phyloP scores from a whole-genome alignment of 2,113 vertebrate genomes.

The Cyprinodon tularosa region DNA sequence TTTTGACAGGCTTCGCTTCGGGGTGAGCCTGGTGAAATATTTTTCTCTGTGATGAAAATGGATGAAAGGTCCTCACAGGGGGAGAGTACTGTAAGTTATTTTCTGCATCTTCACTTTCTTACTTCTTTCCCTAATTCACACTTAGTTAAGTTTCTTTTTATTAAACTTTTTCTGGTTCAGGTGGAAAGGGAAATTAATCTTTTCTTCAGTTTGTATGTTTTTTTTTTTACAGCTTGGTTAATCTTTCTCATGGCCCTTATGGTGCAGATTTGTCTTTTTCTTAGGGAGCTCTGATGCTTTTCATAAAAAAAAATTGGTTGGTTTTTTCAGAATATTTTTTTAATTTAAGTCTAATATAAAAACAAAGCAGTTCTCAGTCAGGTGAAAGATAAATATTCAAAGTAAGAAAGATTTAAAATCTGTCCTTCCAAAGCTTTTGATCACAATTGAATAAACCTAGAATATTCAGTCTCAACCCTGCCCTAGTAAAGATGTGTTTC shows the following conservation, averaged over 20 bases:
- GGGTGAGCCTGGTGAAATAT: constrained; percentile 88
- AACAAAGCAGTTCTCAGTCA: not conserved
- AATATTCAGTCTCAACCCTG: too few species aligned
- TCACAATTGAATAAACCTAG: not conserved
- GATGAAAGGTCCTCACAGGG: constrained; percentile 85
- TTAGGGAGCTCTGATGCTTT: not conserved
- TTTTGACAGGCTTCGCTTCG: constrained; percentile 82
- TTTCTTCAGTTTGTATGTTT: not conserved
- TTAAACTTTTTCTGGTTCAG: not conserved
- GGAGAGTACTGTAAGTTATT: constrained; percentile 87
- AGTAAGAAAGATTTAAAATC: not conserved
- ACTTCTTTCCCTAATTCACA: not conserved
- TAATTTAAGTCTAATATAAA: not conserved
- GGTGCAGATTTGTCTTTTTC: not conserved
- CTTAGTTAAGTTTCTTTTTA: not conserved
- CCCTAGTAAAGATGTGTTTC: too few species aligned
- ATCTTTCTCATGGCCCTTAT: not conserved
- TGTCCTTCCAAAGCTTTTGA: not conserved
- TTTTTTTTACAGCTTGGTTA: not conserved
- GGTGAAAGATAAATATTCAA: not conserved
- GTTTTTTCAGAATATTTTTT: not conserved
- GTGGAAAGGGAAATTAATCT: not conserved
- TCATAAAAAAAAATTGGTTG: not conserved
- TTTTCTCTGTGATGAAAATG: constrained; percentile 91
- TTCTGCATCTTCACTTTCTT: not conserved